A percentile compares a stretch with the other conserved stretches of the same genome.
phyloP scores from a whole-genome alignment of 2,113 vertebrate species.

The Chlamydotis undulata region DNA sequence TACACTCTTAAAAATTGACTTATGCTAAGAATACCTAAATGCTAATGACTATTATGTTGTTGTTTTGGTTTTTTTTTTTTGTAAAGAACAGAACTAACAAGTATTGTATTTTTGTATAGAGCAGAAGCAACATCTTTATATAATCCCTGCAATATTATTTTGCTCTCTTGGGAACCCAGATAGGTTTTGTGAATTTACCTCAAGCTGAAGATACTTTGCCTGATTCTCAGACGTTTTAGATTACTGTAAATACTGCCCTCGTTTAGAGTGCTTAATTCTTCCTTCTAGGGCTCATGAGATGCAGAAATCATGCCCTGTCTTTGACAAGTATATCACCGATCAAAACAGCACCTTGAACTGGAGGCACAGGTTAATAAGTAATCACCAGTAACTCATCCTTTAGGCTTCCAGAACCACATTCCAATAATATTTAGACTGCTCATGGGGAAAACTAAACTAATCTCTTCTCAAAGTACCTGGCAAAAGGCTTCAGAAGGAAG shows the following conservation, averaged over 20 bases:
- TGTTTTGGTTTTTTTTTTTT: not conserved
- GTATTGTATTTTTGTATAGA: not conserved
- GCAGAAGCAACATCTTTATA: not conserved
- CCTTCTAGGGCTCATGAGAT: not conserved
- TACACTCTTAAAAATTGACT: not conserved
- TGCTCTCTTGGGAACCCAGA: not conserved
- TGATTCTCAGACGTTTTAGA: not conserved
- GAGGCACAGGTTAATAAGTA: not conserved
- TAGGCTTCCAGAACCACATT: not conserved
- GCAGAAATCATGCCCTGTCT: not conserved
- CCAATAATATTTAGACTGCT: not conserved
- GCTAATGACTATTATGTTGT: not conserved
- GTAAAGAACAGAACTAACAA: not conserved
- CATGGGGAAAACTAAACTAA: not conserved
- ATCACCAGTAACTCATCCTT: not conserved
- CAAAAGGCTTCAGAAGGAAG: not conserved
- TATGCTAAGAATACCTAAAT: not conserved
- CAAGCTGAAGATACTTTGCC: not conserved
- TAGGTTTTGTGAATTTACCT: not conserved
- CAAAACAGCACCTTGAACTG: not conserved
- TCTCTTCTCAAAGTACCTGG: not conserved
- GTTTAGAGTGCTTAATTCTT: not conserved
- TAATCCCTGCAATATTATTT: not conserved
- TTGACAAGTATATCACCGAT: not conserved
- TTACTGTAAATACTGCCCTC: not conserved